Evolutionary conservation across 1,140 invertebrate species (phyloP), one percentile per base, ranked within the genome.

Genomic region (Maniola jurtina): DNA sequence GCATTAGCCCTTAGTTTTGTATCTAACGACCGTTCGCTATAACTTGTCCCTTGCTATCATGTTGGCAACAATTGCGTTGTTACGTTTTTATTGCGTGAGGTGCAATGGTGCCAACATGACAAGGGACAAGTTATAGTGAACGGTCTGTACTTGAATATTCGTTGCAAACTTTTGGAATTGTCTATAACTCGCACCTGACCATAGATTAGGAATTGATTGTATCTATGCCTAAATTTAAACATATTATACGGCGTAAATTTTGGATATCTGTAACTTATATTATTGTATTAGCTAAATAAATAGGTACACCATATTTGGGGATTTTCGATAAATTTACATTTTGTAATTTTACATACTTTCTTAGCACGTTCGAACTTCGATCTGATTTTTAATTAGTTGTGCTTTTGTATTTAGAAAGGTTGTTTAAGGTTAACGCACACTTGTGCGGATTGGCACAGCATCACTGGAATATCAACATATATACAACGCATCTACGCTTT

Each of bases 271-370:
- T 68, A 71, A 68, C 57, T 50, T 73, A 67, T 75, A 69, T 63
- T 68, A 52, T 25, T 52, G 16, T 45, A 70, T 47, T 61, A 48
- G 54, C 61, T 60, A 25, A 25, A 25, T 25, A 25, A 25, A 25
- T 25, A 25, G 25, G 25, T 25, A 70, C 50, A 64, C 73, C 70
- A 70, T 66, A 72, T 62, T 70, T 64, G 45, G 70, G 52, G 47
- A 45, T 76, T 78, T 77, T 75, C 66, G 74, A 77, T 71, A 73
- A 68, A 78, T 77, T 75, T 76, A 78, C 73, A 73, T 68, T 69
- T 67, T 71, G 70, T 70, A 73, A 72, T 78, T 72, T 72, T 71
- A 66, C 64, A 68, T 69, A 47, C 68, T 72, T 72, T 57, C 55
- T 11, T 40, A 40, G 55, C 55, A 13, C 64, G 56, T 50, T 60